A percentile compares a stretch with the other conserved stretches of the same genome.
phyloP scores from a whole-genome alignment of 2,797 vertebrate species.

The Melanotaenia maccullochi region DNA sequence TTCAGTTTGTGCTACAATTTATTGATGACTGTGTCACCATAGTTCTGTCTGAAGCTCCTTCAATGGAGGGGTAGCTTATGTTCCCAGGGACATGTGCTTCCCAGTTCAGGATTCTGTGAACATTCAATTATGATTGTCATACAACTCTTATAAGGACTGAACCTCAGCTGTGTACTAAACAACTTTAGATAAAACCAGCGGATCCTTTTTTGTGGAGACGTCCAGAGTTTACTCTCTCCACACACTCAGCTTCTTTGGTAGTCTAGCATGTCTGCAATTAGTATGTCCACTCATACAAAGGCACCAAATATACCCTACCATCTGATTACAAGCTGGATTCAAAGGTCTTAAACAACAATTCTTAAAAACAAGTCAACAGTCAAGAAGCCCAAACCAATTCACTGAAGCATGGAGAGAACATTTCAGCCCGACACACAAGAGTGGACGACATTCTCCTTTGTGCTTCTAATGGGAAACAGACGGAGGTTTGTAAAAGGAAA shows the following conservation, averaged over 20 bases:
- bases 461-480: constrained; percentile 73
- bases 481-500: constrained; percentile 67
- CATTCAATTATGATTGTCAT: neutral
- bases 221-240: neutral
- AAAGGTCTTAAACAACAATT: neutral
- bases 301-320: neutral
- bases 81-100: neutral
- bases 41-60: neutral
- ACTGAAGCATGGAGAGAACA: constrained; percentile 31
- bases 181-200: neutral
- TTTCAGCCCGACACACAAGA: constrained; percentile 17
- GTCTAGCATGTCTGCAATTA: neutral
- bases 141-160: neutral
- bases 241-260: neutral
- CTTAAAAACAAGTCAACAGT: constrained; percentile 8
- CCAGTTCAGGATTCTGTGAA: neutral
- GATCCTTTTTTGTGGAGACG: neutral
- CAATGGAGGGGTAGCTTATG: no score
- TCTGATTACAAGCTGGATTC: neutral
- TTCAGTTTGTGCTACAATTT: neutral
- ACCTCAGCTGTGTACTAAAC: neutral
- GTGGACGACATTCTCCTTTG: constrained; percentile 58
- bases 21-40: neutral
- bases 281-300: neutral
- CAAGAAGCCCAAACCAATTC: constrained; percentile 20